Percentiles rank a stretch among this genome's conserved stretches.
Conservation (phyloP, 1,140 invertebrate genomes). For the Homarus americanus region DNA sequence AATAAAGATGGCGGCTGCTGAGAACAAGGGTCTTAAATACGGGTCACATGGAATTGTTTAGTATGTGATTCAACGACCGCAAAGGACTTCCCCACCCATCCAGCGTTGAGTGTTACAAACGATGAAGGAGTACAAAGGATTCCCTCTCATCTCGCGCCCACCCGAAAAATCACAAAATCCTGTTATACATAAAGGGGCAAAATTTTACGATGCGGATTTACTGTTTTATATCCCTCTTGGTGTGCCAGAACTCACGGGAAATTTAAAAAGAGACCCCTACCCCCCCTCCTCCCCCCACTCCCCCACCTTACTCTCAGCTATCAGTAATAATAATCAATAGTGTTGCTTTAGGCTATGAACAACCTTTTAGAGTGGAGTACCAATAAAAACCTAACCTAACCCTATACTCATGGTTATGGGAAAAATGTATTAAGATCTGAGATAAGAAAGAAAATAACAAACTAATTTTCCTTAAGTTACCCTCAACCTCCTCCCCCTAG, state of each 20-base stretch:
- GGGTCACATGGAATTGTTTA: not conserved
- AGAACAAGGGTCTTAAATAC: not conserved
- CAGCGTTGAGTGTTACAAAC: constrained; percentile 21
- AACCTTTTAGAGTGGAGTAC: not conserved
- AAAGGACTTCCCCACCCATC: too few species aligned
- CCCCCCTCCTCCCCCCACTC: too few species aligned
- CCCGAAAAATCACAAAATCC: constrained; percentile 56
- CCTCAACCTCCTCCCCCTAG: constrained; percentile 9
- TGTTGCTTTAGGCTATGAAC: not conserved
- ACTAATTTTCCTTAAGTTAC: constrained; percentile 11
- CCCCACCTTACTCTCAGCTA: too few species aligned
- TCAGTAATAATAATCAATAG: not conserved
- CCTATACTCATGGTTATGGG: not conserved
- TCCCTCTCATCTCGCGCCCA: constrained; percentile 31
- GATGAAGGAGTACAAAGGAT: not conserved
- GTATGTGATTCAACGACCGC: not conserved
- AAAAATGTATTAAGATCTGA: not conserved
- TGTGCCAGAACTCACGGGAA: constrained; percentile 21
- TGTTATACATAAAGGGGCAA: constrained; percentile 57
- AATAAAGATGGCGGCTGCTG: not conserved
- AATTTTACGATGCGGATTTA: constrained; percentile 52
- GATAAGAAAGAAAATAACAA: constrained; percentile 22
- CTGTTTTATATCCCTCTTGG: constrained; percentile 53
- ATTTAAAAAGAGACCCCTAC: constrained; percentile 15
- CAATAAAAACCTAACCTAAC: not conserved